Evolutionary conservation across 2,113 vertebrate genomes (phyloP).

Genomic region (Dolichotis patagonum): DNA sequence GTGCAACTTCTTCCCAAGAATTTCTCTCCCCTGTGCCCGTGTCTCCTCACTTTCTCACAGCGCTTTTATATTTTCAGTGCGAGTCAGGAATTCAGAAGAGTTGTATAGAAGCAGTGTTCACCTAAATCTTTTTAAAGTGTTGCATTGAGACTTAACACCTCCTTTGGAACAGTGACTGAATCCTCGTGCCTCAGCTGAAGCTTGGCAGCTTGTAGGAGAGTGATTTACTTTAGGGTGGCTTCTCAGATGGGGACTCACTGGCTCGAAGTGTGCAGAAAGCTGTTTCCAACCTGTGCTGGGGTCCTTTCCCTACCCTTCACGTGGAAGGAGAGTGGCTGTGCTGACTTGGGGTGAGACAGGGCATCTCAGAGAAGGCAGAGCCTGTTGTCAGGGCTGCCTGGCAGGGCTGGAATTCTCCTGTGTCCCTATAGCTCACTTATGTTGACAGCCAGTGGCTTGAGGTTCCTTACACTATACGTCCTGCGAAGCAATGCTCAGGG

Average conservation of each 20-base stretch:
- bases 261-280: constrained; percentile 9
- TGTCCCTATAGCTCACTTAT: constrained; percentile 34
- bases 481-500: not conserved
- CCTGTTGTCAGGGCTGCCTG: constrained; percentile 21
- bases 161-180: not conserved
- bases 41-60: not conserved
- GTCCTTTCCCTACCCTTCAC: constrained; percentile 31
- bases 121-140: not conserved
- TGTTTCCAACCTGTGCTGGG: constrained; percentile 4
- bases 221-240: not conserved
- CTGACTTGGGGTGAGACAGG: not conserved
- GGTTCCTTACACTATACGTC: not conserved
- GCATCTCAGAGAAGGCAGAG: not conserved
- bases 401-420: not conserved
- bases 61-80: not conserved
- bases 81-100: constrained; percentile 35
- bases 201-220: not conserved
- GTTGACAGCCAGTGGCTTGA: not conserved
- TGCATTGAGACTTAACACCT: not conserved
- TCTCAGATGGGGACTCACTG: not conserved
- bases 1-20: not conserved
- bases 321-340: not conserved
- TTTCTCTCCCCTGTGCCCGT: not conserved
- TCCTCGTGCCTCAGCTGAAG: not conserved
- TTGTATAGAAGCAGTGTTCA: not conserved